phyloP scores from a whole-genome alignment of 1,140 invertebrate genomes.

The Eupeodes corollae region DNA sequence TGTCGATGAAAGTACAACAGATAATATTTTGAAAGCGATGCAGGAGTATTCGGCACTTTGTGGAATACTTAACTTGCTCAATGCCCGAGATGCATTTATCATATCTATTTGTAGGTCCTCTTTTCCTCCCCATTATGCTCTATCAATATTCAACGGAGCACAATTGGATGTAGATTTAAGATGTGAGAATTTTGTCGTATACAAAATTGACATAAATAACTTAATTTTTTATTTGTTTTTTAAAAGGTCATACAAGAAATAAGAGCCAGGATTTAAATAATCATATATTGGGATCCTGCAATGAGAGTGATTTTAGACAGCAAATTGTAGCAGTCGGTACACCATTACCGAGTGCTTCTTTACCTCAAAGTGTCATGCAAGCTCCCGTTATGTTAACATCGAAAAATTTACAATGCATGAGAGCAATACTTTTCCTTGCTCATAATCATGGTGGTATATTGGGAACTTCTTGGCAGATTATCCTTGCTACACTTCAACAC shows the following conservation, averaged over 20 bases:
- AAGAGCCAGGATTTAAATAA: conserved; percentile 40
- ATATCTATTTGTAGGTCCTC: conserved; percentile 90
- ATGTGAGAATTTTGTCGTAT: conserved; percentile 12
- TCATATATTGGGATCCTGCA: conserved; percentile 46
- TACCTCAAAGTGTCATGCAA: conserved; percentile 61
- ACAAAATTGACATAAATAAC: not conserved
- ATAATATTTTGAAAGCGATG: conserved; percentile 82
- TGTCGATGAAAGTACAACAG: conserved; percentile 80
- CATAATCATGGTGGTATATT: conserved; percentile 87
- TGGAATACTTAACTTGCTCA: conserved; percentile 57
- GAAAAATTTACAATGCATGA: conserved; percentile 94
- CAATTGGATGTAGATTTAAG: conserved; percentile 31
- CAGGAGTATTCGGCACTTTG: conserved; percentile 76
- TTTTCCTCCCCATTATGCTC: conserved; percentile 87
- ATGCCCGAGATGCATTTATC: conserved; percentile 82
- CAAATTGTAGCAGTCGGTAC: conserved; percentile 93
- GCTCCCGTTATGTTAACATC: conserved; percentile 97
- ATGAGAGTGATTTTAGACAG: conserved; percentile 57
- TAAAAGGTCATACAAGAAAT: conserved; percentile 28
- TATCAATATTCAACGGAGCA: conserved; percentile 57
- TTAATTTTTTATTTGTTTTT: not conserved
- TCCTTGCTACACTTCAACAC: conserved; percentile 90
- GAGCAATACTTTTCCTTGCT: conserved; percentile 76
- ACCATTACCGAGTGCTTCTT: conserved; percentile 71
- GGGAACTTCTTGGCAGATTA: conserved; percentile 88